Percentiles rank a stretch among this genome's conserved stretches.
Conservation (phyloP, 2,113 vertebrate genomes). For the Poeciliopsis occidentalis region DNA sequence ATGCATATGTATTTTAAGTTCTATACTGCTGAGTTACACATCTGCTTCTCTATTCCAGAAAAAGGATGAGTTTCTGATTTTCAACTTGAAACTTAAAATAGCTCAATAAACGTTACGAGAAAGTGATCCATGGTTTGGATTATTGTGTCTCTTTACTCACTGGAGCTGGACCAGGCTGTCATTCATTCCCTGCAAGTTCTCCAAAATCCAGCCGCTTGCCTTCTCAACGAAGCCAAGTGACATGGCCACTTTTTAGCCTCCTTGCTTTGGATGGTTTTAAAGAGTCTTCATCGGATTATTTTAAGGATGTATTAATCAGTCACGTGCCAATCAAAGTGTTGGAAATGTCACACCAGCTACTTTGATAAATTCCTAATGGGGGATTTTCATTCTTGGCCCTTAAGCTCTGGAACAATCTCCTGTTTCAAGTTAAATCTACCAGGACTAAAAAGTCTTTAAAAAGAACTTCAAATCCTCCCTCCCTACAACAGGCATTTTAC, state of each 20-base stretch:
- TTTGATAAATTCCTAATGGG: background rate
- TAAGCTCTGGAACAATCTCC: background rate
- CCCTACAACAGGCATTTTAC: background rate
- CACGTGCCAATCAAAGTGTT: background rate
- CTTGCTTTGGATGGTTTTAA: background rate
- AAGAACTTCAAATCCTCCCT: background rate
- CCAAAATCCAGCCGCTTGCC: background rate
- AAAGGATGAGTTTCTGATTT: no score
- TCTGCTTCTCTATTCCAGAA: no score
- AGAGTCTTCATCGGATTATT: background rate
- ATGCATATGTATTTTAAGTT: no score
- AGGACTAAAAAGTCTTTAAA: background rate
- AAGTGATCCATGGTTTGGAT: background rate
- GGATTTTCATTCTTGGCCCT: background rate
- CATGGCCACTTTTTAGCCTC: background rate
- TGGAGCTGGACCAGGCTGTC: background rate
- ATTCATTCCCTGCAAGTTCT: background rate
- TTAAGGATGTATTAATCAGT: background rate
- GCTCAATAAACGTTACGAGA: background rate
- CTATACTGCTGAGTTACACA: background rate
- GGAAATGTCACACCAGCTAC: background rate
- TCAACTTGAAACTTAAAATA: background rate
- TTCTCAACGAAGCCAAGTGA: background rate
- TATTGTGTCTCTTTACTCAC: background rate
- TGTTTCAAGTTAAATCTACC: background rate